A percentile compares a stretch with the other conserved stretches of the same genome.
phyloP scores from a whole-genome alignment of 1,140 invertebrate genomes.

The Euura lappo region DNA sequence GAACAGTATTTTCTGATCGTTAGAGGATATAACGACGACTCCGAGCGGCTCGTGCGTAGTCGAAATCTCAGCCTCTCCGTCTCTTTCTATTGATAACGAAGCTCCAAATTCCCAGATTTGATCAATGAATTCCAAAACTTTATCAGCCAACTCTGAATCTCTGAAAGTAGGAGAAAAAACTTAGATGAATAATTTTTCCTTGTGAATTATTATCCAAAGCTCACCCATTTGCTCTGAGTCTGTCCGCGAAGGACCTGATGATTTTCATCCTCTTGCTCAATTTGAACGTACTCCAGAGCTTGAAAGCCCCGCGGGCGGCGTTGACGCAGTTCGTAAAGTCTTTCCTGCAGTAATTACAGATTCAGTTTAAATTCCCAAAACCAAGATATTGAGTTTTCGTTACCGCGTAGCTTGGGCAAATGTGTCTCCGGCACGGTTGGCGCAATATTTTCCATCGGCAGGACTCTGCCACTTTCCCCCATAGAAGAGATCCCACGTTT shows the following conservation, averaged over 20 bases:
- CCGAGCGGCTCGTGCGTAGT: constrained; percentile 24
- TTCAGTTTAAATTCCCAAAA: neutral
- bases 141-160: constrained; percentile 13
- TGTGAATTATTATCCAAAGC: neutral
- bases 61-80: constrained; percentile 19
- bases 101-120: constrained; percentile 17
- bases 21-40: constrained; percentile 17
- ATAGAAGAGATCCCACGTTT: constrained; percentile 24
- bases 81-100: constrained; percentile 20
- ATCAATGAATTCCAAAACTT: constrained; percentile 17
- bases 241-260: constrained; percentile 20
- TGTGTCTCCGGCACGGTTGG: constrained; percentile 10
- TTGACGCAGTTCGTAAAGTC: constrained; percentile 22
- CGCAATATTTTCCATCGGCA: constrained; percentile 19
- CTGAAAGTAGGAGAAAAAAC: neutral
- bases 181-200: neutral
- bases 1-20: constrained; percentile 17
- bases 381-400: neutral
- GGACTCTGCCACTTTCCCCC: constrained; percentile 25
- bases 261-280: constrained; percentile 18
- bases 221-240: constrained; percentile 21
- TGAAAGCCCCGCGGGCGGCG: constrained; percentile 18
- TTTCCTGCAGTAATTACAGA: constrained; percentile 14
- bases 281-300: constrained; percentile 18
- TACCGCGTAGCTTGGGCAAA: constrained; percentile 22